phyloP scores from a whole-genome alignment of 1,140 invertebrate species.

The Temnothorax curvispinosus region DNA sequence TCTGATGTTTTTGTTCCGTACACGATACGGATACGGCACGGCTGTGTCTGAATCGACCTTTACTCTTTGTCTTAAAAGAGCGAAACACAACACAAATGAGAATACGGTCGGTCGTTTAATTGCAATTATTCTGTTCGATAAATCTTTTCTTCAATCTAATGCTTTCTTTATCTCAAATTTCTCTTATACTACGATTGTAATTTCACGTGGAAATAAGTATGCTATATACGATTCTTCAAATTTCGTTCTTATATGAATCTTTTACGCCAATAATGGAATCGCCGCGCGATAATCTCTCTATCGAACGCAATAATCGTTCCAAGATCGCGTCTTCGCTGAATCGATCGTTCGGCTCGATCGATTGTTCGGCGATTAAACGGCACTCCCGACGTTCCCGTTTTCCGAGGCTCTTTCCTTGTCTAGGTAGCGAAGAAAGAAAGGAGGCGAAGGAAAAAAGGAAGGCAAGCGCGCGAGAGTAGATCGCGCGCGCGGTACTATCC shows the following conservation, averaged over 20 bases:
- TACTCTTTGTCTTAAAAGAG: background rate
- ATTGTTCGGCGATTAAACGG: slow-evolving; percentile 46
- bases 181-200: background rate
- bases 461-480: slow-evolving; percentile 38
- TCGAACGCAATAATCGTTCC: background rate
- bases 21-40: too few relatives aligned
- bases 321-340: slow-evolving; percentile 18
- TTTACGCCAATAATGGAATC: slow-evolving; percentile 35
- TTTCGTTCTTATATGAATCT: background rate
- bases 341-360: slow-evolving; percentile 32
- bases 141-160: background rate
- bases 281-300: background rate
- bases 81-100: background rate
- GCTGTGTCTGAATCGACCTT: too few relatives aligned
- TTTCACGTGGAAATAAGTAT: background rate
- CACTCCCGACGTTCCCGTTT: slow-evolving; percentile 41
- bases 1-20: too few relatives aligned
- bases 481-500: slow-evolving; percentile 48
- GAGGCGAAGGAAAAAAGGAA: background rate
- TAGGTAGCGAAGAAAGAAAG: slow-evolving; percentile 15
- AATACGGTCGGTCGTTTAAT: background rate
- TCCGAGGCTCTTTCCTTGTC: background rate
- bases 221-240: too few relatives aligned
- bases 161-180: background rate
- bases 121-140: background rate